Percentiles rank a stretch among this genome's conserved stretches.
Evolutionary conservation across 2,797 vertebrate genomes (phyloP).

Genomic region (Phalloptychus januarius): DNA sequence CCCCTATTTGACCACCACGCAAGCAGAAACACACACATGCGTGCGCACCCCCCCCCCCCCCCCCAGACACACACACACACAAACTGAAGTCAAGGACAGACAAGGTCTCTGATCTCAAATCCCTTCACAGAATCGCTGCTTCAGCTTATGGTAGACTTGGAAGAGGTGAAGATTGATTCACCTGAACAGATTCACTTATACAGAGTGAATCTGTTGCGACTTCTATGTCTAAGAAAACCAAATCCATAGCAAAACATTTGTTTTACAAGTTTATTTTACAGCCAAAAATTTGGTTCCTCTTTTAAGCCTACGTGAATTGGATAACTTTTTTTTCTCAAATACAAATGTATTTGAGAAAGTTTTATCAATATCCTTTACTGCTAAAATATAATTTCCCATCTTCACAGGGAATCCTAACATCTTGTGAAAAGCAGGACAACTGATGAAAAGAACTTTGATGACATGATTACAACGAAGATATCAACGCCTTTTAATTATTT

Average conservation of each 20-base stretch:
- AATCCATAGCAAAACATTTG: conserved; percentile 29
- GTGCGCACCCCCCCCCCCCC: no score
- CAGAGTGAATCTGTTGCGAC: conserved; percentile 32
- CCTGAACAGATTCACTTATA: conserved; percentile 21
- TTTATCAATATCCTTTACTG: background rate
- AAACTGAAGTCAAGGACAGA: conserved; percentile 54
- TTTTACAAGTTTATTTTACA: conserved; percentile 20
- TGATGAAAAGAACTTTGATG: background rate
- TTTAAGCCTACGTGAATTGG: conserved; percentile 44
- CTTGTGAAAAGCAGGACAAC: background rate
- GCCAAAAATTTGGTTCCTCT: conserved; percentile 28
- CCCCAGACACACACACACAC: conserved; percentile 26
- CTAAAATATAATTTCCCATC: background rate
- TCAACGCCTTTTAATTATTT: background rate
- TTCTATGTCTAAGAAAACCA: conserved; percentile 40
- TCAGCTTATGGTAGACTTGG: conserved; percentile 52
- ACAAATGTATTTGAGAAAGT: no score
- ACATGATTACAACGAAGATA: background rate
- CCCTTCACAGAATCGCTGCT: conserved; percentile 51
- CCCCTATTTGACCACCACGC: conserved; percentile 55
- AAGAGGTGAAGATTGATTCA: conserved; percentile 57
- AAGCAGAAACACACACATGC: conserved; percentile 29
- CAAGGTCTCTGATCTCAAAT: conserved; percentile 63
- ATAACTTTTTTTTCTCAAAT: background rate
- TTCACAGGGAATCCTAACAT: background rate